Percentiles rank a stretch among this genome's conserved stretches.
Evolutionary conservation across 2,113 vertebrate species (phyloP).

Genomic region (Xyrauchen texanus): DNA sequence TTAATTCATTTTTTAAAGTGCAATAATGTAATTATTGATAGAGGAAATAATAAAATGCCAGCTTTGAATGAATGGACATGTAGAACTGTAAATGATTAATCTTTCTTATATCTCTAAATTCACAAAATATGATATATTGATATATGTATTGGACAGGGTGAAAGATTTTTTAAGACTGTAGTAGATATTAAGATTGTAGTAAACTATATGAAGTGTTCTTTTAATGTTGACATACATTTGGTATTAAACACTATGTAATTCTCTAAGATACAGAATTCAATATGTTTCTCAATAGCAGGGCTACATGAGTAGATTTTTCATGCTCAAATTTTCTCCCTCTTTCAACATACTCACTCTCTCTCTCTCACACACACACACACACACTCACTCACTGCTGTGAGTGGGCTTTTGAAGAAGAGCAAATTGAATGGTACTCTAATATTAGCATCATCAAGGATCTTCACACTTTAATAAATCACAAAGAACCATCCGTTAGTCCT

Average conservation of each 20-base stretch:
- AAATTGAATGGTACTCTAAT: conserved; percentile 75
- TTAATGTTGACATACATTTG: conserved; percentile 22
- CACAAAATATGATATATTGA: conserved; percentile 20
- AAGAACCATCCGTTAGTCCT: conserved; percentile 73
- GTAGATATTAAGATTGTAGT: not conserved
- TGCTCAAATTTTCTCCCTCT: conserved; percentile 29
- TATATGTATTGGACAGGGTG: conserved; percentile 1
- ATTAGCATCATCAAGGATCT: conserved; percentile 72
- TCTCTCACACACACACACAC: conserved; percentile 27
- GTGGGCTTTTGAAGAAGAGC: conserved; percentile 68
- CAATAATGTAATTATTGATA: too few species aligned
- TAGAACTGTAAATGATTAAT: conserved; percentile 22
- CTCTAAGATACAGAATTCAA: conserved; percentile 28
- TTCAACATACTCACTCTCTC: conserved; percentile 16
- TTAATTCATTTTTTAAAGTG: too few species aligned
- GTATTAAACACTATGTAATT: conserved; percentile 31
- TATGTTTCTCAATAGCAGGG: conserved; percentile 29
- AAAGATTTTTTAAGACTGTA: conserved; percentile 25
- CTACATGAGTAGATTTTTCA: conserved; percentile 36
- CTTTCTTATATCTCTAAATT: not conserved
- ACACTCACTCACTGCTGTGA: conserved; percentile 37
- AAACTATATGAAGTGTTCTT: not conserved
- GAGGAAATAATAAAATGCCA: too few species aligned
- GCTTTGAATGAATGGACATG: conserved; percentile 5
- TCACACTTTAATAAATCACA: conserved; percentile 76